Base-by-base conservation (phyloP, 1,140 invertebrate genomes). In the Drosophila sechellia region DNA sequence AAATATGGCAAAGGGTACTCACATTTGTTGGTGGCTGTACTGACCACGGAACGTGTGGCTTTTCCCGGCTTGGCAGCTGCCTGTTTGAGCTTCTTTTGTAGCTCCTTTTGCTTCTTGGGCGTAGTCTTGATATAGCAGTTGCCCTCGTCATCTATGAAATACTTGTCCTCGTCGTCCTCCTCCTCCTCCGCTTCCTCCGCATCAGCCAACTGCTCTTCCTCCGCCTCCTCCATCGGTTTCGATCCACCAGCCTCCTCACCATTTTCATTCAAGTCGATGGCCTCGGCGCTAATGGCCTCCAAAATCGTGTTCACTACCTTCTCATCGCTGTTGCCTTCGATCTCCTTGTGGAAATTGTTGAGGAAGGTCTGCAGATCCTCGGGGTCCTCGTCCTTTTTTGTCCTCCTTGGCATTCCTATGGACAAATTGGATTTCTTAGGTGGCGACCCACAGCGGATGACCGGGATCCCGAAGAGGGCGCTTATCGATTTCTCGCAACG, bases 331-430 rank as follows among this genome's bases (percentile, higher is more conserved):
- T 73, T 65, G 43, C 94, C 94, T 70, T 95, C 95, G 52, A 97
- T 97, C 92, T 97, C 96, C 85, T 97, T 97, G 81, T 97, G 96
- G 86, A 97, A 97, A 4, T 96, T 96, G 56, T 95, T 96, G 43
- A 97, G 92, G 81, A 97, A 97, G 56, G 96, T 96, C 79, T 97
- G 96, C 71, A 71, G n/a, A 72, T 93, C 61, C 34, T 79, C 78
- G 1, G 49, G 31, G 10, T 63, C 49, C 11, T 74, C 75, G 0
- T 45, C 31, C 45, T 81, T 78, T 5, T 57, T 68, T 20, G 31
- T 58, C 27, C 52, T 50, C 42, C 64, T 75, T 13, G 85, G 54
- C 85, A 87, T 86, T 35, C 31, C 56, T 78, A 22, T n/a, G 5
- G 3, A 35, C 12, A 13, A 54, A 40, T n/a, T 25, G 50, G 37